A percentile compares a stretch with the other conserved stretches of the same genome.
Conservation (phyloP, 2,888 invertebrate genomes). For the Epiperipatus broadwayi region DNA sequence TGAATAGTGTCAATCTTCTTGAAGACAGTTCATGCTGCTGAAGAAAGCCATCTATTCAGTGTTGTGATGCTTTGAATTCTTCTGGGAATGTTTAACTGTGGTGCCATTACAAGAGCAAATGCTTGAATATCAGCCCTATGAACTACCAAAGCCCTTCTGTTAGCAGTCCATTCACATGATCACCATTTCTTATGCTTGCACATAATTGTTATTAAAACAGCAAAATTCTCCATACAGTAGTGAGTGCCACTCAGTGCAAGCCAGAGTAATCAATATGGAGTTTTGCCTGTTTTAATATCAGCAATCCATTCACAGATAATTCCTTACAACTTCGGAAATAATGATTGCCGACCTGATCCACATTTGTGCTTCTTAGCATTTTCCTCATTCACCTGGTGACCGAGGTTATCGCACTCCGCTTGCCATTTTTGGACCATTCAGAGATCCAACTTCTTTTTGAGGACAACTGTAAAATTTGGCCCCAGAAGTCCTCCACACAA, state of each 20-base stretch:
- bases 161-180: too few species aligned
- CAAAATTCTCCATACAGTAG: too few species aligned
- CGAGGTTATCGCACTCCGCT: too few species aligned
- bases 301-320: conserved; percentile 11
- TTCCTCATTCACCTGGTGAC: too few species aligned
- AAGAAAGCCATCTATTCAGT: conserved; percentile 10
- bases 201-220: too few species aligned
- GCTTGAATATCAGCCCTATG: conserved; percentile 11
- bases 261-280: too few species aligned
- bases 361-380: conserved; percentile 12
- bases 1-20: conserved; percentile 12
- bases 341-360: conserved; percentile 11
- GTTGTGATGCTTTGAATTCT: conserved; percentile 10
- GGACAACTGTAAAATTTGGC: too few species aligned
- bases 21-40: conserved; percentile 12
- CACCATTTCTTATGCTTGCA: too few species aligned
- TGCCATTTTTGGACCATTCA: too few species aligned
- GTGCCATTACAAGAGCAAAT: conserved; percentile 10
- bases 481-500: too few species aligned
- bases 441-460: too few species aligned
- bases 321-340: conserved; percentile 8
- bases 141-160: conserved; percentile 7
- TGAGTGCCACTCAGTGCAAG: too few species aligned
- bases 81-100: conserved; percentile 8
- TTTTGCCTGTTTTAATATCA: conserved; percentile 10